Conservation (phyloP, 2,113 vertebrate genomes). For the Gnathonemus echidnorhynchus region DNA sequence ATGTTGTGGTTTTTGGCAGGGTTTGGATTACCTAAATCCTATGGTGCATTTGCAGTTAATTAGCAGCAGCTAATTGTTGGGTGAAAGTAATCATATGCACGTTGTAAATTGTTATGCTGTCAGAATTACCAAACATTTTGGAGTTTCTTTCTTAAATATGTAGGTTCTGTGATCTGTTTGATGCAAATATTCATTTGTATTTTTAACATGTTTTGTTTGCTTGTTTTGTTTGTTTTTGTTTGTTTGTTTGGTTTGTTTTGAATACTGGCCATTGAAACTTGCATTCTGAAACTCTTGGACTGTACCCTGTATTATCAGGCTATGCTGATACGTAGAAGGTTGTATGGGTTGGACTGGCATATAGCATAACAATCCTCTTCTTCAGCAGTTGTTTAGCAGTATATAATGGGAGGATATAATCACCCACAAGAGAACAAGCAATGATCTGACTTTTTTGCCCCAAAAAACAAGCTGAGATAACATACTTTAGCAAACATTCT, state of each 20-base stretch:
- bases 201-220: background rate
- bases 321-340: background rate
- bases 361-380: background rate
- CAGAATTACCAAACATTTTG: background rate
- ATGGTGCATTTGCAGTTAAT: background rate
- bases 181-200: background rate
- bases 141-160: background rate
- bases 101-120: background rate
- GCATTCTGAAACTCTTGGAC: background rate
- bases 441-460: background rate
- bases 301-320: background rate
- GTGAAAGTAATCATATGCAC: background rate
- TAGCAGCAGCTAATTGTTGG: background rate
- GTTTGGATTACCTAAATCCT: background rate
- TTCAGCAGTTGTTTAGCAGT: background rate
- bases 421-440: background rate
- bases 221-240: background rate
- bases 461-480: background rate
- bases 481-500: background rate
- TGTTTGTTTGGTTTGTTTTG: background rate
- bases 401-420: background rate
- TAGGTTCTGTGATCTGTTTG: background rate
- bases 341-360: background rate
- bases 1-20: slow-evolving; percentile 7
- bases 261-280: background rate